Base-by-base conservation (phyloP, 1,140 invertebrate species). In the Hyles vespertilio region DNA sequence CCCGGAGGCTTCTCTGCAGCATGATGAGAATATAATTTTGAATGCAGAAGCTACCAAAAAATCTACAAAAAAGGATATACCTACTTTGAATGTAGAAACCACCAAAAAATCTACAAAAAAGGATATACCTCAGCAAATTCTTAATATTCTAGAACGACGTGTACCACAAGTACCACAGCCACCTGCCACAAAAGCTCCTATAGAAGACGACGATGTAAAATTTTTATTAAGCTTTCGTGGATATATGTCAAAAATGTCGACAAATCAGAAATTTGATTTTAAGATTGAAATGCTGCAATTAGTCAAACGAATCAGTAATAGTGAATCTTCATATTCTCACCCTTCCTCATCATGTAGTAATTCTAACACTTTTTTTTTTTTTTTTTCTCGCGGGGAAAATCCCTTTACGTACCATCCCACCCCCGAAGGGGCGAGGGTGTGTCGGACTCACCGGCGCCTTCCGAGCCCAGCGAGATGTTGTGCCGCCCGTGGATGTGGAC, bases 291-390 rank as follows among this genome's bases (percentile, higher is more conserved):
- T 47, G 10, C 3, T 47, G 4, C 46, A 47, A 47, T 47, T 47
- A 10, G 10, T 47, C n/a, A 47, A 47, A 47, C 46, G 46, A 5
- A 47, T 4, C 4, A 47, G n/a, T 47, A 47, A 47, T 3, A 47
- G 46, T 47, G 46, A 47, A 47, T 47, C 46, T 47, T 47, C 46
- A 47, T 47, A 10, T 47, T 47, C 46, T 47, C 46, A 12, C 10
- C 10, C 46, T 47, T 47, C n/a, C 46, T 47, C 46, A 47, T 5
- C 46, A 47, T 47, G 10, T 47, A 47, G 46, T 47, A 12, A 47
- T 47, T 47, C 46, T 11, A 47, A 47, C 46, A 2, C 46, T 8
- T 22, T n/a, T n/a, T n/a, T n/a, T n/a, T n/a, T n/a, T n/a, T n/a
- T n/a, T n/a, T n/a, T n/a, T n/a, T n/a, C n/a, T n/a, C n/a, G n/a